These are phyloP conservation scores for Antheraea assamensis DNA, from an alignment of 2,888 invertebrate genomes.

Conservation along the genomic window DNA sequence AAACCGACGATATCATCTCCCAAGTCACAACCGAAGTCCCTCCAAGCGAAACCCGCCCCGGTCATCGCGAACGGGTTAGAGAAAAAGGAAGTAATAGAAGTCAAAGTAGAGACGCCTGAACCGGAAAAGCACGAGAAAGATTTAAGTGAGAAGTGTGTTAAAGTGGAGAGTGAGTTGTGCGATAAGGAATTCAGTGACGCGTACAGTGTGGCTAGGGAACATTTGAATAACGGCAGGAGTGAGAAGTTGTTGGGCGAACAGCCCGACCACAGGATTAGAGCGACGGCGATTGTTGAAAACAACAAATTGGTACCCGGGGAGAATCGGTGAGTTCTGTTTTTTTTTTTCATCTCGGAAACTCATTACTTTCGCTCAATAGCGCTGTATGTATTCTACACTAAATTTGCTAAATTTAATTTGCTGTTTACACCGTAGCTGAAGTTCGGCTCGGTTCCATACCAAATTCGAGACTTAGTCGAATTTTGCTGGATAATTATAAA, in stretches of 20 bases:
- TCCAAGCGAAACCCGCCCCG: conserved; percentile 74
- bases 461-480: too few species aligned
- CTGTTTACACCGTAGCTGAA: too few species aligned
- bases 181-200: conserved; percentile 76
- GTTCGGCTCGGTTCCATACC: too few species aligned
- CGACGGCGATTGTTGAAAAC: conserved; percentile 83
- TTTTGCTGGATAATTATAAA: too few species aligned
- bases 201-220: conserved; percentile 71
- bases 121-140: conserved; percentile 72
- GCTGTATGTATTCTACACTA: too few species aligned
- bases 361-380: too few species aligned
- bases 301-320: conserved; percentile 83
- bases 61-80: conserved; percentile 72
- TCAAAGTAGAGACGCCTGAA: conserved; percentile 53
- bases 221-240: conserved; percentile 85
- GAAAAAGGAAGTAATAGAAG: conserved; percentile 47
- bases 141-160: conserved; percentile 71
- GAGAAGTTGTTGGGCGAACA: conserved; percentile 87
- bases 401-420: too few species aligned
- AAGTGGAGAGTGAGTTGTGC: conserved; percentile 64
- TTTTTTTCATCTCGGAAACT: too few species aligned
- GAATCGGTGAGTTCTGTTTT: conserved; percentile 73
- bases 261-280: conserved; percentile 83
- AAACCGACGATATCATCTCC: conserved; percentile 76
- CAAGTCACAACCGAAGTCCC: conserved; percentile 70